A percentile compares a stretch with the other conserved stretches of the same genome.
These are phyloP conservation scores for Sphaerophoria taeniata DNA, from an alignment of 2,888 invertebrate genomes.

Conservation along the genomic window DNA sequence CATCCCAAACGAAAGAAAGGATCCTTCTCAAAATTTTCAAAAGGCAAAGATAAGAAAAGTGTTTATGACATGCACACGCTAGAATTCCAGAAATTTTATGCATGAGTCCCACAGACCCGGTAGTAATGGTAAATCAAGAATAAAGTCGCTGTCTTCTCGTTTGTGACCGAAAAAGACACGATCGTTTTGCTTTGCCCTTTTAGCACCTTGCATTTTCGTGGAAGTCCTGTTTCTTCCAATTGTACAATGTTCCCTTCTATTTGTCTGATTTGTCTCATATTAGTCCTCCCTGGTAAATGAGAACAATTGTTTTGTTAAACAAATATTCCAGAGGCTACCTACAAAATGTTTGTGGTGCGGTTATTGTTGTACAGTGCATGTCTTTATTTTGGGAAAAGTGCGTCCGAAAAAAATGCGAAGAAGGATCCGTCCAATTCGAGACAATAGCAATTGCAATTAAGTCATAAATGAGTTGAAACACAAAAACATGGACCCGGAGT, in stretches of 20 bases:
- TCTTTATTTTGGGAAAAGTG: constrained; percentile 7
- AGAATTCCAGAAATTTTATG: constrained; percentile 38
- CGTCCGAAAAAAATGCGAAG: constrained; percentile 13
- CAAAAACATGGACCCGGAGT: not conserved
- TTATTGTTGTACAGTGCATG: constrained; percentile 25
- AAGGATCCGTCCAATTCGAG: constrained; percentile 10
- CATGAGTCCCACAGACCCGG: constrained; percentile 26
- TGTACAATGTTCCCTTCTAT: constrained; percentile 23
- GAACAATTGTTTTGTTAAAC: constrained; percentile 65
- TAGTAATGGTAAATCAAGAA: constrained; percentile 28
- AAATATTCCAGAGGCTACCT: constrained; percentile 68
- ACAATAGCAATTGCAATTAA: constrained; percentile 64
- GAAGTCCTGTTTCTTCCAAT: constrained; percentile 42
- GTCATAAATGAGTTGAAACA: constrained; percentile 66
- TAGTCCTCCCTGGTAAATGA: constrained; percentile 32
- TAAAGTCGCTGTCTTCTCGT: constrained; percentile 19
- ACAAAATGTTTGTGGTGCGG: constrained; percentile 57
- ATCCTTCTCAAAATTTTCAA: not conserved
- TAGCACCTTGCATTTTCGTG: constrained; percentile 67
- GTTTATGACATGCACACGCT: constrained; percentile 70
- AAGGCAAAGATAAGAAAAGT: not conserved
- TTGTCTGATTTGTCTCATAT: constrained; percentile 7
- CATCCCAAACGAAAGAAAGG: constrained; percentile 18
- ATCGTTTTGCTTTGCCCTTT: constrained; percentile 53
- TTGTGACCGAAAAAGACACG: constrained; percentile 39